Conservation (phyloP, 2,797 vertebrate genomes). For the Sebastolobus alascanus region DNA sequence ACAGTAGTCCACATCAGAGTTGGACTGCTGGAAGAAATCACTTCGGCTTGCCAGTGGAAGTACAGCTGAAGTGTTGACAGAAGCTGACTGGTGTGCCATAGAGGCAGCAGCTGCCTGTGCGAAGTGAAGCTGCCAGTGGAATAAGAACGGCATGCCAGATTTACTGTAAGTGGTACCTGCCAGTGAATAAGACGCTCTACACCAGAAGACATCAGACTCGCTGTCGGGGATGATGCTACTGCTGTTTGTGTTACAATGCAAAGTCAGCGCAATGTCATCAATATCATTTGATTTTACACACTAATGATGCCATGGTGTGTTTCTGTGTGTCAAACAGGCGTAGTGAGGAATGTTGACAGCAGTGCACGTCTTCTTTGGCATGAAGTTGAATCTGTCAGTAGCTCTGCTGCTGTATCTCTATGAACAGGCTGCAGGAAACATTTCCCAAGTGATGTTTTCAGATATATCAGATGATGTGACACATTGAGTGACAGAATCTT, state of each 20-base stretch:
- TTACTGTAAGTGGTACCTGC: conserved; percentile 25
- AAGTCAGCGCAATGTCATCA: conserved; percentile 20
- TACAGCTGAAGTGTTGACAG: conserved; percentile 62
- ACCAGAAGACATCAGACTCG: conserved; percentile 30
- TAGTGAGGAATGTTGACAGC: background rate
- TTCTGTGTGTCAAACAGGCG: background rate
- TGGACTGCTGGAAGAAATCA: conserved; percentile 45
- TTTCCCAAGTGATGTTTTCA: conserved; percentile 18
- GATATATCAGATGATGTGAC: conserved; percentile 36
- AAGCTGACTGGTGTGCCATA: conserved; percentile 31
- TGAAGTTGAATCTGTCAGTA: conserved; percentile 28
- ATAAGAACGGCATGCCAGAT: conserved; percentile 28
- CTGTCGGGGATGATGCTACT: conserved; percentile 20
- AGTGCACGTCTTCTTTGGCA: conserved; percentile 16
- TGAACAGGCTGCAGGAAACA: conserved; percentile 2
- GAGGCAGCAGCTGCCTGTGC: conserved; percentile 33
- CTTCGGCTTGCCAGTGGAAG: conserved; percentile 28
- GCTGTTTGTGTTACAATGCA: conserved; percentile 8
- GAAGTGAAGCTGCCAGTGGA: conserved; percentile 44
- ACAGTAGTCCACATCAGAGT: conserved; percentile 27
- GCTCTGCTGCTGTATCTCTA: conserved; percentile 16
- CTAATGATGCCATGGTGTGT: background rate
- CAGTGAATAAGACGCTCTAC: conserved; percentile 28
- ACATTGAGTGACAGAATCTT: conserved; percentile 28
- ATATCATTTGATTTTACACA: background rate